phyloP scores from a whole-genome alignment of 2,113 vertebrate genomes.

The Azemiops feae region DNA sequence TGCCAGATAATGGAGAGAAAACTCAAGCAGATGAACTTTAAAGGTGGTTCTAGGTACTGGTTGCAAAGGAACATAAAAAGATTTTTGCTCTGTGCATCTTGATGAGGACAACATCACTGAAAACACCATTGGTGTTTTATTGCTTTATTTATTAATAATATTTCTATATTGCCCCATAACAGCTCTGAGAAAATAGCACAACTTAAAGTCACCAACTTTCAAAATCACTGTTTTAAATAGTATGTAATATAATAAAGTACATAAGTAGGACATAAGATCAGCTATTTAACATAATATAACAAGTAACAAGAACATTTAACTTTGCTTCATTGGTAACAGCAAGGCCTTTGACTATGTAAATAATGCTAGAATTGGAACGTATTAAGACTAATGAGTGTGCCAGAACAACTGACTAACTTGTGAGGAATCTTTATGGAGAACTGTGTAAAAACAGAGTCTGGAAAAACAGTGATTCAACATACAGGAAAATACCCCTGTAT shows the following conservation, averaged over 20 bases:
- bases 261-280: background rate
- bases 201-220: background rate
- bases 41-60: background rate
- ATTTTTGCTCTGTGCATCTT: background rate
- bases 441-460: background rate
- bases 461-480: background rate
- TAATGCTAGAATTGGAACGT: background rate
- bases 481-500: background rate
- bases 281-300: background rate
- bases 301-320: background rate
- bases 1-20: background rate
- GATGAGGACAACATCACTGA: background rate
- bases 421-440: background rate
- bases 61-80: background rate
- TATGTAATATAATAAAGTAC: background rate
- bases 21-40: background rate
- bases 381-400: background rate
- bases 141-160: background rate
- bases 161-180: background rate
- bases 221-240: background rate
- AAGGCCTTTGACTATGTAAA: background rate
- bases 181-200: background rate
- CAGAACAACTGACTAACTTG: background rate
- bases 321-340: background rate
- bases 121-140: background rate